A percentile compares a stretch with the other conserved stretches of the same genome.
phyloP scores from a whole-genome alignment of 2,113 vertebrate species.

The Rhinichthys klamathensis region DNA sequence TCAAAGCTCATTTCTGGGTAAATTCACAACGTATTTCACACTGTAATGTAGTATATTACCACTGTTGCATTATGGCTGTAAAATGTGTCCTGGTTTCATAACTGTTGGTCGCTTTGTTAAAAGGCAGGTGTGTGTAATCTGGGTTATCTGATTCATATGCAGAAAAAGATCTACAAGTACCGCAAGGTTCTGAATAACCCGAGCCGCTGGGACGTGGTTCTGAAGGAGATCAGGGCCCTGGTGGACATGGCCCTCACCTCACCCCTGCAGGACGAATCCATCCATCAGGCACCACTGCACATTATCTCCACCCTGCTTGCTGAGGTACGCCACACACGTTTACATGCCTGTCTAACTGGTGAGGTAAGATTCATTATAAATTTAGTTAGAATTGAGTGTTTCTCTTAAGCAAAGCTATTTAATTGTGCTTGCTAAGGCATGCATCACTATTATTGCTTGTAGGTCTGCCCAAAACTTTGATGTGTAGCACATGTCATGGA shows the following conservation, averaged over 20 bases:
- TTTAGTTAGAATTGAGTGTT: not conserved
- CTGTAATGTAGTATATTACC: not conserved
- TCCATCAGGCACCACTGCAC: conserved; percentile 95
- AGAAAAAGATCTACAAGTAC: conserved; percentile 99
- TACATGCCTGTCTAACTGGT: not conserved
- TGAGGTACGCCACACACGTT: conserved; percentile 78
- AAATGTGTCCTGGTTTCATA: conserved; percentile 5
- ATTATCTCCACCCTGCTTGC: conserved; percentile 98
- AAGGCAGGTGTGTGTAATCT: conserved; percentile 16
- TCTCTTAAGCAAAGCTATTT: not conserved
- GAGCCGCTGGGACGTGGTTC: conserved; percentile 95
- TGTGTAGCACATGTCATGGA: not conserved
- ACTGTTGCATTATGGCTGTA: not conserved
- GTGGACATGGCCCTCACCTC: conserved; percentile 97
- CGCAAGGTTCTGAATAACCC: conserved; percentile 97
- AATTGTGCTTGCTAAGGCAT: not conserved
- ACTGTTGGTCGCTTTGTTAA: not conserved
- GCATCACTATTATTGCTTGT: not conserved
- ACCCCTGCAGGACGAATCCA: conserved; percentile 96
- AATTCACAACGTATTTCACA: not conserved
- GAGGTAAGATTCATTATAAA: not conserved
- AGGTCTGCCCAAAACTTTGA: not conserved
- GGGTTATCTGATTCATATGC: conserved; percentile 28
- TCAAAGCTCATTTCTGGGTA: not conserved
- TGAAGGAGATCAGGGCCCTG: conserved; percentile 96